phyloP scores from a whole-genome alignment of 2,888 invertebrate genomes.

The Artemia sinica region DNA sequence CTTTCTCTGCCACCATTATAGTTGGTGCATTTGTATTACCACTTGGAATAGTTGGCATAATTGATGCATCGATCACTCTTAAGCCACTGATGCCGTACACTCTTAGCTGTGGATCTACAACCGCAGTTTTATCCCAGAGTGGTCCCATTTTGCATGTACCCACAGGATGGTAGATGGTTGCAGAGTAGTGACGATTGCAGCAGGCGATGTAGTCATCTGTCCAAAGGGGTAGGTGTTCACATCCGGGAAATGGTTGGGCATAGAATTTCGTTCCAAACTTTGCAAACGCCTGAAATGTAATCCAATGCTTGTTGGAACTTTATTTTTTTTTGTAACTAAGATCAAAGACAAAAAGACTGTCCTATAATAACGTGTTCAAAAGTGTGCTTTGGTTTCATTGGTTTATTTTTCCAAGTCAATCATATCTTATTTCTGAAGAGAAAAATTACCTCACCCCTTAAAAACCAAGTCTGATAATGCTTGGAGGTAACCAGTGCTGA shows the following conservation, averaged over 20 bases:
- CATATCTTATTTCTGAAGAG: too few species aligned
- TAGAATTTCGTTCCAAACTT: conserved; percentile 24
- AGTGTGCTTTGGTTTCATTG: too few species aligned
- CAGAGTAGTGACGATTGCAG: conserved; percentile 44
- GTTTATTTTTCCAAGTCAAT: too few species aligned
- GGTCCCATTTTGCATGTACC: conserved; percentile 56
- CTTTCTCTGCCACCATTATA: conserved; percentile 50
- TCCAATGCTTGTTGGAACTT: too few species aligned
- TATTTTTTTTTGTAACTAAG: too few species aligned
- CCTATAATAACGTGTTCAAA: too few species aligned
- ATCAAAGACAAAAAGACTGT: too few species aligned
- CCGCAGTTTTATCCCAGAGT: conserved; percentile 41
- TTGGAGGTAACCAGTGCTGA: too few species aligned
- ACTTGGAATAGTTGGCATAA: conserved; percentile 46
- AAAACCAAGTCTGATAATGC: too few species aligned
- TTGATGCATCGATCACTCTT: conserved; percentile 49
- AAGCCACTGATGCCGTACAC: conserved; percentile 46
- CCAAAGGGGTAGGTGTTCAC: conserved; percentile 40
- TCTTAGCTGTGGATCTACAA: conserved; percentile 46
- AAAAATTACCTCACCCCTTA: too few species aligned
- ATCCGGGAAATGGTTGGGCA: conserved; percentile 39
- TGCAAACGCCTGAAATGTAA: conserved; percentile 22
- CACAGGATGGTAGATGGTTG: conserved; percentile 50
- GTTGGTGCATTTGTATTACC: conserved; percentile 53
- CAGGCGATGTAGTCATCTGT: conserved; percentile 49